Conservation (phyloP, 2,113 vertebrate species). For the Catagonus wagneri region DNA sequence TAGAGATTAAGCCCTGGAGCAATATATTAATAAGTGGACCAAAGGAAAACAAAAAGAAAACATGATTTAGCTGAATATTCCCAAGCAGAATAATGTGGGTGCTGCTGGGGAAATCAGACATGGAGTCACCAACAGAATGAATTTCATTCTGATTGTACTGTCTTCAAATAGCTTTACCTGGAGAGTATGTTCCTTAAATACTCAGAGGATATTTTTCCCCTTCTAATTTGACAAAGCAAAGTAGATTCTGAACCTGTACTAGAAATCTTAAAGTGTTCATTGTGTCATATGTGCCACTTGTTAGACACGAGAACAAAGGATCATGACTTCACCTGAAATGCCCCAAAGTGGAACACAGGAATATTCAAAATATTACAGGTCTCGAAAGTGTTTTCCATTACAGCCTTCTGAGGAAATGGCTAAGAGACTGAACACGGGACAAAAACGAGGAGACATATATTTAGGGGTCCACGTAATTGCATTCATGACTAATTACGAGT, state of each 20-base stretch:
- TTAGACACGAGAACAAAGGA: too few species aligned
- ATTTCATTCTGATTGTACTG: not conserved
- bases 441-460: too few species aligned
- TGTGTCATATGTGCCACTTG: too few species aligned
- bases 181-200: not conserved
- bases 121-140: not conserved
- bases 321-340: too few species aligned
- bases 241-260: too few species aligned
- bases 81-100: not conserved
- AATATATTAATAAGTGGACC: not conserved
- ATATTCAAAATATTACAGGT: not conserved
- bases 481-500: too few species aligned
- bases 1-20: too few species aligned
- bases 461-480: too few species aligned
- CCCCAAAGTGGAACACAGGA: not conserved
- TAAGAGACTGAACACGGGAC: too few species aligned
- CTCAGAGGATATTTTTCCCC: not conserved
- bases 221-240: not conserved
- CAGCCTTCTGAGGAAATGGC: not conserved
- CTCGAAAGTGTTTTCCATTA: not conserved
- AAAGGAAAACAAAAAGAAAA: not conserved
- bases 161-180: not conserved
- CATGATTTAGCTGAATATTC: not conserved
- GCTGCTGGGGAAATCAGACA: not conserved
- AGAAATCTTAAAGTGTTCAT: too few species aligned